These are phyloP conservation scores for Anseranas semipalmata DNA, from an alignment of 2,113 vertebrate genomes.

Conservation along the genomic window DNA sequence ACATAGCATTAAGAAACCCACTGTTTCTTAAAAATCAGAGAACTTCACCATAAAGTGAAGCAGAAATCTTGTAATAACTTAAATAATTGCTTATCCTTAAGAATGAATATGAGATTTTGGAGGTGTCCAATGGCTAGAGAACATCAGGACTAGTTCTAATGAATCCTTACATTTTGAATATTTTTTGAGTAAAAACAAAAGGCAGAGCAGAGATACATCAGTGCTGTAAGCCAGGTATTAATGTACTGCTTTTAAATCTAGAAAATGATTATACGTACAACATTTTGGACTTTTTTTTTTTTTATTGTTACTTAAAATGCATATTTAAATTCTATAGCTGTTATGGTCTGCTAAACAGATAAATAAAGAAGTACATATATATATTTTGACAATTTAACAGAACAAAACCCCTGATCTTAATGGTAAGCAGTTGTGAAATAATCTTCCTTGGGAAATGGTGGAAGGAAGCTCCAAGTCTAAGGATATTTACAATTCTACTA, in stretches of 20 bases:
- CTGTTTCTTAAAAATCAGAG: not conserved
- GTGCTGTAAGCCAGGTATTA: not conserved
- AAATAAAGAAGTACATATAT: not conserved
- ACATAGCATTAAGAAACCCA: fast-evolving
- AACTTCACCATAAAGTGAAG: not conserved
- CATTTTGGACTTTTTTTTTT: not conserved
- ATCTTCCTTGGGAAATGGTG: not conserved
- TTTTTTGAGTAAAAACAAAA: not conserved
- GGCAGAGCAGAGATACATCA: not conserved
- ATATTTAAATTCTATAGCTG: not conserved
- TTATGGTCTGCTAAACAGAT: not conserved
- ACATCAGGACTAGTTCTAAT: not conserved
- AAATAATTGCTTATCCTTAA: not conserved
- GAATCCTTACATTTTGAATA: not conserved
- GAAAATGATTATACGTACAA: not conserved
- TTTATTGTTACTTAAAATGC: not conserved
- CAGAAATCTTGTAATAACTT: not conserved
- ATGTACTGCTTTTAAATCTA: not conserved
- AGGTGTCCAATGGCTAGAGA: not conserved
- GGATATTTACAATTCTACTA: not conserved
- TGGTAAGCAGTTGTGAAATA: not conserved
- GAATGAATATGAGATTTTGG: not conserved
- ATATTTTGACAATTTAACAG: not conserved
- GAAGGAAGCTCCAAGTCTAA: not conserved
- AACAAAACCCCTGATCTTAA: not conserved